Percentiles rank a stretch among this genome's conserved stretches.
phyloP scores from a whole-genome alignment of 2,888 invertebrate genomes.

The Silvanus unidentatus region DNA sequence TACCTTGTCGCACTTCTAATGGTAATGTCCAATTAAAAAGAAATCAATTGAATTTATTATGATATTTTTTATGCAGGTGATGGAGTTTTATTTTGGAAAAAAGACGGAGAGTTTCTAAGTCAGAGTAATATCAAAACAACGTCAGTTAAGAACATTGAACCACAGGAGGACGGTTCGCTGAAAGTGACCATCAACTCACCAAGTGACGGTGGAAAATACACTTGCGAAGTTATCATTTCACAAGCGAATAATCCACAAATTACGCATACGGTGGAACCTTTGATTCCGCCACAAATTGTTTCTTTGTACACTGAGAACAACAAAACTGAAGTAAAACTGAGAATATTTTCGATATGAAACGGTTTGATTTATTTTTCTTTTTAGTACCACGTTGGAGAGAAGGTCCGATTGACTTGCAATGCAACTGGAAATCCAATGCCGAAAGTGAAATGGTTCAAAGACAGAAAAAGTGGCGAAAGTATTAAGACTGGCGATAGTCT shows the following conservation, averaged over 20 bases:
- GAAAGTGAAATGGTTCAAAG: constrained; percentile 43
- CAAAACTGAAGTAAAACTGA: constrained; percentile 28
- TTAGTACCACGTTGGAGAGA: constrained; percentile 41
- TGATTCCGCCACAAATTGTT: constrained; percentile 30
- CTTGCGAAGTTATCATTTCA: constrained; percentile 28
- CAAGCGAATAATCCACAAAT: constrained; percentile 23
- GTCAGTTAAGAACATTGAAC: constrained; percentile 20
- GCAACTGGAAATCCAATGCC: constrained; percentile 46
- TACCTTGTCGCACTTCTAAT: too few relatives aligned
- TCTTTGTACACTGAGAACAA: constrained; percentile 27
- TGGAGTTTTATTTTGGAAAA: constrained; percentile 28
- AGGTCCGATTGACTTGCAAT: constrained; percentile 42
- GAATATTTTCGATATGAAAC: not conserved
- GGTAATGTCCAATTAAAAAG: too few relatives aligned
- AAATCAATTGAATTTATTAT: too few relatives aligned
- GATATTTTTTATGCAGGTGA: constrained; percentile 13
- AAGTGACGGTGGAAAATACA: constrained; percentile 33
- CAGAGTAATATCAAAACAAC: constrained; percentile 23
- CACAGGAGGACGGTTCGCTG: constrained; percentile 20
- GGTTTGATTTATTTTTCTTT: constrained; percentile 9
- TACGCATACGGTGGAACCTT: constrained; percentile 25
- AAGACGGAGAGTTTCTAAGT: constrained; percentile 23
- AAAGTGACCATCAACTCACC: constrained; percentile 16
- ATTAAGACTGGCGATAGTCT: constrained; percentile 36
- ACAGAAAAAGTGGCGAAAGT: constrained; percentile 22